These are phyloP conservation scores for Crotalus horridus DNA, from an alignment of 2,113 vertebrate genomes.

Conservation along the genomic window DNA sequence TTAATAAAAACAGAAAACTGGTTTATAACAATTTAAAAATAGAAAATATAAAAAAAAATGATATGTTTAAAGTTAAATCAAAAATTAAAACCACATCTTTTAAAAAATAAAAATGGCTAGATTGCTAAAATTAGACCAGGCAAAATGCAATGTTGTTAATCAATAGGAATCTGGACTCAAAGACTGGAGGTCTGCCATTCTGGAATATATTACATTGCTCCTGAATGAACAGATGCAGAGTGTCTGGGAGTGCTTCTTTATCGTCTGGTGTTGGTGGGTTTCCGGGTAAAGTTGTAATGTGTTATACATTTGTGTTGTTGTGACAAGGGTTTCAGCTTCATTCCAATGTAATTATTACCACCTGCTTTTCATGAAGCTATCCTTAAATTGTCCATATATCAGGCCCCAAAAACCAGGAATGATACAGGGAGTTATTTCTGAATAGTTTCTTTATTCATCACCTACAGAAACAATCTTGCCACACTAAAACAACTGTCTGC, in stretches of 20 bases:
- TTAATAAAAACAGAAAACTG: background rate
- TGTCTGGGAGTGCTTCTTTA: background rate
- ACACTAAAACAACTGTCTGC: background rate
- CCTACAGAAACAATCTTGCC: background rate
- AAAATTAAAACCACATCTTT: background rate
- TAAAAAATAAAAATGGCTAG: background rate
- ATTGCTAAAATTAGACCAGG: background rate
- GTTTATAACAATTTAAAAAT: background rate
- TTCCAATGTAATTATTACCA: background rate
- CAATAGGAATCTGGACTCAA: background rate
- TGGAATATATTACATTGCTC: background rate
- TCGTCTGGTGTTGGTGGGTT: background rate
- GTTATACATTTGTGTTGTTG: background rate
- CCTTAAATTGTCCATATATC: background rate
- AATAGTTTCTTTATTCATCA: background rate
- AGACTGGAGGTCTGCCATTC: background rate
- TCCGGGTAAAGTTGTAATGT: background rate
- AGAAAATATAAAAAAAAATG: background rate
- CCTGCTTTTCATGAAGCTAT: background rate
- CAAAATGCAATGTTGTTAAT: background rate
- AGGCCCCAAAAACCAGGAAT: background rate
- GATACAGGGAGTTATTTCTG: background rate
- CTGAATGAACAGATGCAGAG: background rate
- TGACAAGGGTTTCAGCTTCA: background rate
- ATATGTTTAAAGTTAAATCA: background rate